Percentiles rank a stretch among this genome's conserved stretches.
Evolutionary conservation across 2,113 vertebrate genomes (phyloP).

Genomic region (Lophotis ruficrista): DNA sequence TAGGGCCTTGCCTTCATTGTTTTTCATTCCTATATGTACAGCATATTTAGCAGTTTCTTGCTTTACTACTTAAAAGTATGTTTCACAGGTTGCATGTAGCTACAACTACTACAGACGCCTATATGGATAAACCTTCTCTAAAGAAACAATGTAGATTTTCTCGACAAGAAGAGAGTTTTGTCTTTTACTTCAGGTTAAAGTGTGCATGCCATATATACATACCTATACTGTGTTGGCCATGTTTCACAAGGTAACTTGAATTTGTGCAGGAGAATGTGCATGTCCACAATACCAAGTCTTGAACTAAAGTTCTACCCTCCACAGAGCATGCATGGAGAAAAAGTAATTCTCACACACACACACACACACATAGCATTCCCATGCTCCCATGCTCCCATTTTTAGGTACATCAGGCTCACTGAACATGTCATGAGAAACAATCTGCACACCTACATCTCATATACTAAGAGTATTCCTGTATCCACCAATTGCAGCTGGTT

Average conservation of each 20-base stretch:
- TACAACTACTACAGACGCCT: not conserved
- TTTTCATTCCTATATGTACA: not conserved
- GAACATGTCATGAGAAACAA: not conserved
- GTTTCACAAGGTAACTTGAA: not conserved
- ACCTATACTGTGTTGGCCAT: not conserved
- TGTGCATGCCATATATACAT: not conserved
- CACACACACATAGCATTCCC: not conserved
- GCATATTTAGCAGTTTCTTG: not conserved
- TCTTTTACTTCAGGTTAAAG: not conserved
- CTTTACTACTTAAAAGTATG: not conserved
- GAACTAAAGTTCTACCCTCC: not conserved
- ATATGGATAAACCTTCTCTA: not conserved
- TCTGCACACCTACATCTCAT: not conserved
- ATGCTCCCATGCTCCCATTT: not conserved
- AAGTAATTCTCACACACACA: not conserved
- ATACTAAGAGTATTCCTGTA: not conserved
- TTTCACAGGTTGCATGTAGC: not conserved
- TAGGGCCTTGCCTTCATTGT: not conserved
- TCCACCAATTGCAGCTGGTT: not conserved
- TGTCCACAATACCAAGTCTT: not conserved
- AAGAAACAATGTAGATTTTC: not conserved
- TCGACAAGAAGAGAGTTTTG: not conserved
- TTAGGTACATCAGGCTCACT: not conserved
- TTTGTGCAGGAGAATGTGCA: not conserved
- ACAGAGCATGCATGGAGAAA: not conserved